These are phyloP conservation scores for Petrocephalus sullivani DNA, from an alignment of 2,797 vertebrate species.

Conservation along the genomic window DNA sequence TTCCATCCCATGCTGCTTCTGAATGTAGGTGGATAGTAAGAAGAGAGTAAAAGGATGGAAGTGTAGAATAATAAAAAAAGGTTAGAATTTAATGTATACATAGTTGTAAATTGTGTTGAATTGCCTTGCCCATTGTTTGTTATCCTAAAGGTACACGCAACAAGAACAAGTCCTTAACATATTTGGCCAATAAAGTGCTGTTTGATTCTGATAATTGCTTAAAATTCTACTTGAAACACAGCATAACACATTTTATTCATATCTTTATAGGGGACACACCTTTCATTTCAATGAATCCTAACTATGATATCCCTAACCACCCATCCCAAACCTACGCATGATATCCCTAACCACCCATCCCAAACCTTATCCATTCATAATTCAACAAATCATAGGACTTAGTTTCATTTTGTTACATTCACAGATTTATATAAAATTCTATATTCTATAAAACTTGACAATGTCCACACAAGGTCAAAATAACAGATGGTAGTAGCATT, in stretches of 20 bases:
- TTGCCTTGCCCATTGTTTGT: not conserved
- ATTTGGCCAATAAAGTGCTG: not conserved
- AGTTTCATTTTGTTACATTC: too few relatives aligned
- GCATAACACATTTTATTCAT: not conserved
- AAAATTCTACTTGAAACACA: not conserved
- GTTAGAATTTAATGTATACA: not conserved
- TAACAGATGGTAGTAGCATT: not conserved
- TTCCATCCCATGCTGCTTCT: not conserved
- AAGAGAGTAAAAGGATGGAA: too few relatives aligned
- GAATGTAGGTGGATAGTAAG: not conserved
- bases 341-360: too few relatives aligned
- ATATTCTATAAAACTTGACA: too few relatives aligned
- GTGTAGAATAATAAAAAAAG: not conserved
- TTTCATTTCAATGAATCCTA: not conserved
- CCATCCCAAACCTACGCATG: too few relatives aligned
- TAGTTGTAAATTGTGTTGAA: not conserved
- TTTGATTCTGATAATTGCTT: not conserved
- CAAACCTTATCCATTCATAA: not conserved
- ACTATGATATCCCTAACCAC: not conserved
- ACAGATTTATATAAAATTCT: too few relatives aligned
- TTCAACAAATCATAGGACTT: not conserved
- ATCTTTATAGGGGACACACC: not conserved
- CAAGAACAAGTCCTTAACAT: not conserved
- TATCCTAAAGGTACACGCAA: not conserved
- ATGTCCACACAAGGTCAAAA: not conserved